A percentile compares a stretch with the other conserved stretches of the same genome.
Conservation (phyloP, 1,140 invertebrate species). For the Drosophila kikkawai region DNA sequence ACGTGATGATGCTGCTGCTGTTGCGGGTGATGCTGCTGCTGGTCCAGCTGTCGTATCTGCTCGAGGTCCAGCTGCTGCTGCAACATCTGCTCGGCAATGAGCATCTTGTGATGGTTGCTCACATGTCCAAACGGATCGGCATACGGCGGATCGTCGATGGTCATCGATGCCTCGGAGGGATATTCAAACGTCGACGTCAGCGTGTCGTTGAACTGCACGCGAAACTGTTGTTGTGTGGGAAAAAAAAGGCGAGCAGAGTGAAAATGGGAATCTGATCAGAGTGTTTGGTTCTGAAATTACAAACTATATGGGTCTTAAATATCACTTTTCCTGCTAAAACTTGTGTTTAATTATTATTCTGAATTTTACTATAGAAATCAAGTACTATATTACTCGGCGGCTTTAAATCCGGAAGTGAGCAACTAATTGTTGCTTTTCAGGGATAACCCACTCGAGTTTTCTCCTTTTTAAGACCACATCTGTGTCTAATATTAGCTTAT, state of each 20-base stretch:
- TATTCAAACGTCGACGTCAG: conserved; percentile 94
- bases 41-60: conserved; percentile 49
- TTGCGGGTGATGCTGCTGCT: conserved; percentile 53
- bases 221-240: conserved; percentile 87
- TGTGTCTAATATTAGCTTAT: not conserved
- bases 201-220: conserved; percentile 93
- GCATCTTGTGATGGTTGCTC: conserved; percentile 65
- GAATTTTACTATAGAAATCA: not conserved
- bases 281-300: conserved; percentile 6
- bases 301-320: not conserved
- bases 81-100: conserved; percentile 61
- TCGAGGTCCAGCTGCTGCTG: conserved; percentile 44
- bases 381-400: not conserved
- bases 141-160: conserved; percentile 87
- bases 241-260: conserved; percentile 7
- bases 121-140: conserved; percentile 70
- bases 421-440: not conserved
- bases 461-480: not conserved
- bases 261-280: conserved; percentile 14
- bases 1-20: conserved; percentile 73
- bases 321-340: not conserved
- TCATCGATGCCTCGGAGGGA: conserved; percentile 91
- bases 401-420: not conserved
- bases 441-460: not conserved
- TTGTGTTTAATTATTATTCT: not conserved